Evolutionary conservation across 2,113 vertebrate genomes (phyloP).

Genomic region (Ctenomys sociabilis): DNA sequence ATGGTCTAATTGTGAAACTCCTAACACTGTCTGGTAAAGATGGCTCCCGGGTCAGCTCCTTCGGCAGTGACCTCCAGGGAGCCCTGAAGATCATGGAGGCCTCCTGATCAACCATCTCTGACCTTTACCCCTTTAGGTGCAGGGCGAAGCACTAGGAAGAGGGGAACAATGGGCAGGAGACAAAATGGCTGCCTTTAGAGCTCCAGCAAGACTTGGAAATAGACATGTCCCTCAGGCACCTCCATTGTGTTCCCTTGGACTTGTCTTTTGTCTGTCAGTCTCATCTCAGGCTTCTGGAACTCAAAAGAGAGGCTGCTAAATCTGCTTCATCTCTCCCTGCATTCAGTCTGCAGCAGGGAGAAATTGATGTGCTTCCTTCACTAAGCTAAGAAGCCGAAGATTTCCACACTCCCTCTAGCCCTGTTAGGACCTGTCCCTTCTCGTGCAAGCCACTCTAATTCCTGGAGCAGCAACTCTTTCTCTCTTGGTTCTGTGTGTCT

Average conservation of each 20-base stretch:
- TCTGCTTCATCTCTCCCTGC: not conserved
- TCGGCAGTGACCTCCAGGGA: slow-evolving; percentile 68
- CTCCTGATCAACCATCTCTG: slow-evolving; percentile 21
- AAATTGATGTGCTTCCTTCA: not conserved
- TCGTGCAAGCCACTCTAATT: not conserved
- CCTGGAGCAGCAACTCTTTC: not conserved
- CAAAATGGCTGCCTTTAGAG: slow-evolving; percentile 78
- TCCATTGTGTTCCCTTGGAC: not conserved
- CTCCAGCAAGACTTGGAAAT: slow-evolving; percentile 15
- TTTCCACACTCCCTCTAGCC: not conserved
- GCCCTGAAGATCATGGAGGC: slow-evolving; percentile 50
- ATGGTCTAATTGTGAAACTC: slow-evolving; percentile 71
- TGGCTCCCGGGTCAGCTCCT: slow-evolving; percentile 73
- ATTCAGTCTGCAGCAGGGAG: not conserved
- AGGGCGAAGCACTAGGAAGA: slow-evolving; percentile 40
- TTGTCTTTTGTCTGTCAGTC: not conserved
- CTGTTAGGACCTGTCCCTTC: not conserved
- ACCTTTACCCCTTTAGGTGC: slow-evolving; percentile 34
- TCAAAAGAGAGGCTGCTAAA: not conserved
- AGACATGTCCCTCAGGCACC: not conserved
- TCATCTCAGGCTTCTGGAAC: not conserved
- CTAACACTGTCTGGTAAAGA: slow-evolving; percentile 85
- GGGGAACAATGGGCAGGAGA: slow-evolving; percentile 64
- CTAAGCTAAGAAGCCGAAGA: not conserved
- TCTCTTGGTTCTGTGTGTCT: not conserved